Conservation (phyloP, 1,140 invertebrate species). For the Hycleus phaleratus region DNA sequence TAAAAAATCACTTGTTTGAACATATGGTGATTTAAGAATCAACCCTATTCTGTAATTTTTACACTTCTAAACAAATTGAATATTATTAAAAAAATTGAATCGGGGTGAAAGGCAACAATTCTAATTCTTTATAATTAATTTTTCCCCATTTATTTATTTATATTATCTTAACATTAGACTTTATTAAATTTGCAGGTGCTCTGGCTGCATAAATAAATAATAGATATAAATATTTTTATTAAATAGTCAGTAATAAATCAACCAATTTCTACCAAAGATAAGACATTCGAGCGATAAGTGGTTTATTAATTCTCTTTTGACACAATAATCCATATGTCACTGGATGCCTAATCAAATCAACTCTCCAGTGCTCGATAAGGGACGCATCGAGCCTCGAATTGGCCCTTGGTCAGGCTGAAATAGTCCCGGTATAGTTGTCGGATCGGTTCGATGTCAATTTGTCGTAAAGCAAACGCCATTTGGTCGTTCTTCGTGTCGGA, state of each 20-base stretch:
- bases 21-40: neutral
- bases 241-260: neutral
- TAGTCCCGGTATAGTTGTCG: neutral
- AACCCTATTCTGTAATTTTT: neutral
- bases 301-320: neutral
- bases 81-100: neutral
- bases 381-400: too few relatives aligned
- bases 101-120: neutral
- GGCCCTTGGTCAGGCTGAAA: neutral
- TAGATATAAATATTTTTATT: neutral
- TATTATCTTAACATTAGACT: neutral
- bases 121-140: neutral
- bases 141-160: neutral
- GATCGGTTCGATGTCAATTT: neutral
- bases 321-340: neutral
- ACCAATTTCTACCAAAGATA: neutral
- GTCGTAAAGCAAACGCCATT: too few relatives aligned
- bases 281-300: neutral
- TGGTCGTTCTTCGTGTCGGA: too few relatives aligned
- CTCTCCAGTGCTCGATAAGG: too few relatives aligned
- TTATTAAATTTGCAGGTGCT: neutral
- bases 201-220: neutral
- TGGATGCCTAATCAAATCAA: neutral
- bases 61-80: neutral
- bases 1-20: constrained; percentile 16